Evolutionary conservation across 2,797 vertebrate genomes (phyloP).

Genomic region (Diplodus sargus): DNA sequence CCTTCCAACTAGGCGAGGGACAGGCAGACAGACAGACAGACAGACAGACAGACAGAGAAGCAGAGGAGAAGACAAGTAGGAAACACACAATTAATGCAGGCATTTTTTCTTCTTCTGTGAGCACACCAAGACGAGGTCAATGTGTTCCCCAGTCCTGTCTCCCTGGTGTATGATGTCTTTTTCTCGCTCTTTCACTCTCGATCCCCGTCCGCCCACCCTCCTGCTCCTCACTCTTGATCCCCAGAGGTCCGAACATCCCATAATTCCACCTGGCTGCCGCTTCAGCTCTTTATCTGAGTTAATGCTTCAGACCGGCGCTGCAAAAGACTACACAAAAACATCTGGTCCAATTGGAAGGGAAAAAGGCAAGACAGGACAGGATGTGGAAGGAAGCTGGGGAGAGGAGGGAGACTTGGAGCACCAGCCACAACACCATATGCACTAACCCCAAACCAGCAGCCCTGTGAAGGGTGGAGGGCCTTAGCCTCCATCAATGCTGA

Average conservation of each 20-base stretch:
- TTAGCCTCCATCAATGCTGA: neutral
- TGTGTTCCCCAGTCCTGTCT: conserved; percentile 59
- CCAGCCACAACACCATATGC: conserved; percentile 62
- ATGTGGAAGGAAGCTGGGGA: conserved; percentile 69
- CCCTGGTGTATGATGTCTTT: conserved; percentile 37
- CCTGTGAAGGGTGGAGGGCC: conserved; percentile 53
- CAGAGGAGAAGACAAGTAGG: conserved; percentile 16
- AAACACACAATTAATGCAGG: conserved; percentile 53
- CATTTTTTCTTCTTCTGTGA: conserved; percentile 39
- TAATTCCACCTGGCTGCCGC: conserved; percentile 63
- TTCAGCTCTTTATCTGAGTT: conserved; percentile 62
- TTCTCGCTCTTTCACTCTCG: conserved; percentile 21
- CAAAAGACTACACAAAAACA: conserved; percentile 68
- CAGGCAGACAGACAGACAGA: conserved; percentile 30
- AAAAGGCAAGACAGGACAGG: conserved; percentile 59
- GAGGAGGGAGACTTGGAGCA: conserved; percentile 60
- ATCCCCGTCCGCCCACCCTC: conserved; percentile 5
- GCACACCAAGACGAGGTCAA: conserved; percentile 51
- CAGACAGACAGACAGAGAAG: neutral
- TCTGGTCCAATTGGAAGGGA: conserved; percentile 59
- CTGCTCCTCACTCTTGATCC: conserved; percentile 33
- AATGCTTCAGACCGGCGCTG: conserved; percentile 47
- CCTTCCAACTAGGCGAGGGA: conserved; percentile 44
- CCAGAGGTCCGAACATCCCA: conserved; percentile 63
- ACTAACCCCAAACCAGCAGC: conserved; percentile 52